Evolutionary conservation across 1,140 invertebrate species (phyloP), one percentile per base, ranked within the genome.

Genomic region (Protaetia brevitarsis): DNA sequence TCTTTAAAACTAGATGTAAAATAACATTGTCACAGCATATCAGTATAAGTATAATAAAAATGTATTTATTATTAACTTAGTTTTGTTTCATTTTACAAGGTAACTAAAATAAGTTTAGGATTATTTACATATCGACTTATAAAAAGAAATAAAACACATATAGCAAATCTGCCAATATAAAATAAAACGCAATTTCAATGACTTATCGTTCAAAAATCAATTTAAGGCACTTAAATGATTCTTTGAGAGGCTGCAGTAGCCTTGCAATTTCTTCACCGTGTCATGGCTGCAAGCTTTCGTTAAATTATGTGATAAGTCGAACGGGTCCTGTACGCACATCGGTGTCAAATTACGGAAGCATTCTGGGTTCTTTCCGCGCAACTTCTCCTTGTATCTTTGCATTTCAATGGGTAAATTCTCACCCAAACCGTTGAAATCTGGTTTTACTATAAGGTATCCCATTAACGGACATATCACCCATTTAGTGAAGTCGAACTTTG

Each of bases 241-340:
- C 28, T 57, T 28, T 2, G 65, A 69, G 21, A 75, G 62, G n/a
- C 64, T 62, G 58, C 75, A 76, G 13, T 71, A 67, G 58, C 26
- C 69, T 62, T 71, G 70, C 29, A 78, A 74, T 62, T 70, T 77
- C 13, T 58, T 66, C 2, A 76, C 31, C 26, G 65, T 69, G 28
- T 56, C 59, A 11, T 45, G 26, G 21, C 64, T 62, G 28, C 67
- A 72, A 27, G 75, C 77, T 69, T 78, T 80, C 0, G 79, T 78
- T 56, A 81, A 69, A 70, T 82, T 82, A 62, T 81, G 78, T 34
- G 75, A 78, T 27, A 81, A 72, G 72, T 80, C 77, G 63, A 82
- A 80, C 10, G 80, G 79, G 76, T 82, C 81, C 69, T 82, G 81
- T 28, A 82, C 71, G 67, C 78, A 79, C 45, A 79, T 65, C 7